Base-by-base conservation (phyloP, 1,140 invertebrate species). In the Cepaea nemoralis region DNA sequence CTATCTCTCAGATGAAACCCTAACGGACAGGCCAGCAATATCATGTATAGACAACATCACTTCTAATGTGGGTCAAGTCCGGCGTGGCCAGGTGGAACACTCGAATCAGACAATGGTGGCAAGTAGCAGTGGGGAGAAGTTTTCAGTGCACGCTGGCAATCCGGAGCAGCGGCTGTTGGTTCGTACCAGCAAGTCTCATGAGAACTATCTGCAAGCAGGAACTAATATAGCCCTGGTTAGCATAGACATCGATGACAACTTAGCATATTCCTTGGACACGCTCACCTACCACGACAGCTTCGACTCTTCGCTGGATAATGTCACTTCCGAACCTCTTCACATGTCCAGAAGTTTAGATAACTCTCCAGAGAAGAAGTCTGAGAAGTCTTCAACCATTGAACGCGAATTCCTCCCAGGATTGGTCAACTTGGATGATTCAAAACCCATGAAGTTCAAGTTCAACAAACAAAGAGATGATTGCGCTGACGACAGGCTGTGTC, bases 181-280 rank as follows among this genome's bases (percentile, higher is more conserved):
- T 16, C 83, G 90, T 59, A 87, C 86, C 71, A 90, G 89, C 82
- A 91, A 90, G 85, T 91, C 90, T 83, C 90, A 91, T 71, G 90
- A 91, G 82, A 89, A 89, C 77, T 90, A 89, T 77, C 77, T 91
- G 48, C 84, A 90, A 81, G 82, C 85, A 78, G 87, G 83, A 39
- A 80, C 84, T 19, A 84, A 85, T 63, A 85, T 89, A 45, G 84
- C 85, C 27, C 63, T 89, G 66, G 88, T 90, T 1, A 82, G 82
- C 82, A 90, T 91, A 69, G 89, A 96, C 85, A 96, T 97, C 85
- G 96, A 97, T 81, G 97, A 98, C 90, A 96, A 97, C 91, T 94
- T 97, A 82, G 97, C 96, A 86, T 97, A 96, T 84, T 97, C 96
- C 70, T 92, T 97, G 76, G 97, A 97, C 90, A 97, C 96, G 42